Percentiles rank a stretch among this genome's conserved stretches.
Evolutionary conservation across 1,140 invertebrate genomes (phyloP).

Genomic region (Acromyrmex charruanus): DNA sequence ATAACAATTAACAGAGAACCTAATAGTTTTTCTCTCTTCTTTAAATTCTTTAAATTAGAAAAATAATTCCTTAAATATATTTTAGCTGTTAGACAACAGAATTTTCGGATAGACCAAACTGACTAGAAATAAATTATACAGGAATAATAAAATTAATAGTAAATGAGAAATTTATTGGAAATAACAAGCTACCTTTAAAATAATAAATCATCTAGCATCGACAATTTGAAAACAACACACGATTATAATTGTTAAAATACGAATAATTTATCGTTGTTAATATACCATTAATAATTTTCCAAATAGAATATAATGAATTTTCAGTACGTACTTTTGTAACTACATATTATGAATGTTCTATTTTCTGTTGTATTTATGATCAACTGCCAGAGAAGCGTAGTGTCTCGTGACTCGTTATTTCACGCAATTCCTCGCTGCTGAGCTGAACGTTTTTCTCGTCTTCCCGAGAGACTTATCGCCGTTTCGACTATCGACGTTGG

Average conservation of each 20-base stretch:
- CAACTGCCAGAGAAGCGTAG: neutral
- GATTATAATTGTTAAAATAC: conserved; percentile 14
- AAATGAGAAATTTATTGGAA: conserved; percentile 13
- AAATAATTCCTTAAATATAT: neutral
- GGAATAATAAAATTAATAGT: neutral
- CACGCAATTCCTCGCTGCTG: neutral
- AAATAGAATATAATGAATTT: neutral
- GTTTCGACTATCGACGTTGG: neutral
- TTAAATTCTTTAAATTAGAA: neutral
- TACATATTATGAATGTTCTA: neutral
- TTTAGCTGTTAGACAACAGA: neutral
- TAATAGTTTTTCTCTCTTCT: no score
- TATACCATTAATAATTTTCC: neutral
- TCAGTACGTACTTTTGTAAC: neutral
- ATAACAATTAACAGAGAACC: neutral
- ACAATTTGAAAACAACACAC: neutral
- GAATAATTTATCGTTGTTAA: conserved; percentile 20
- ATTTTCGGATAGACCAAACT: neutral
- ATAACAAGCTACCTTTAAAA: neutral
- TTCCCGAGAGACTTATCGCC: neutral
- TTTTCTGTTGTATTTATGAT: neutral
- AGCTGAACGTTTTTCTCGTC: neutral
- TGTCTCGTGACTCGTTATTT: conserved; percentile 1
- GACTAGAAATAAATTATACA: conserved; percentile 5
- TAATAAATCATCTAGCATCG: conserved; percentile 2